Percentiles rank a stretch among this genome's conserved stretches.
Evolutionary conservation across 2,797 vertebrate genomes (phyloP).

Genomic region (Muscicapa striata): DNA sequence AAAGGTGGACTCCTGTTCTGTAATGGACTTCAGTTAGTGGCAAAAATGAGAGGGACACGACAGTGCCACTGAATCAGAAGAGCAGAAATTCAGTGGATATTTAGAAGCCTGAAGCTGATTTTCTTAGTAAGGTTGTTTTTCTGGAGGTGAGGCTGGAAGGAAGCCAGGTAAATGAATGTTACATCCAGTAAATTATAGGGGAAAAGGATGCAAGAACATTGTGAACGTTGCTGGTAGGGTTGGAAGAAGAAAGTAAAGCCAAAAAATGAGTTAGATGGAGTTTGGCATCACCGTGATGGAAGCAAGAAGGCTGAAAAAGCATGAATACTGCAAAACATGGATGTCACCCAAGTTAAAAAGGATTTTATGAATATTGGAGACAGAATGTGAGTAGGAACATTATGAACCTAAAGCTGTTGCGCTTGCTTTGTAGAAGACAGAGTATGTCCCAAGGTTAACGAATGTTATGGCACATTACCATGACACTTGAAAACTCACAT

Average conservation of each 20-base stretch:
- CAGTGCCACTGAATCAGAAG: conserved; percentile 12
- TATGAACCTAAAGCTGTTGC: conserved; percentile 8
- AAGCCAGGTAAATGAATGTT: neutral
- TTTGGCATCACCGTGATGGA: neutral
- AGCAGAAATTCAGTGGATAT: neutral
- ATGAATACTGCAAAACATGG: conserved; percentile 19
- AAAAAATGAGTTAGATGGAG: neutral
- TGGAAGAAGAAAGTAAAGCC: conserved; percentile 7
- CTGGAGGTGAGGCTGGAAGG: neutral
- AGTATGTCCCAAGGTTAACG: conserved; percentile 40
- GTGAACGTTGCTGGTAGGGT: neutral
- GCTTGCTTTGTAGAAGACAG: neutral
- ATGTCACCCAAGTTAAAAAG: conserved; percentile 41
- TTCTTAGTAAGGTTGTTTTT: neutral
- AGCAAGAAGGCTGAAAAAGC: conserved; percentile 35
- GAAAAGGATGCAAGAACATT: neutral
- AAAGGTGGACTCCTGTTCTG: conserved; percentile 29
- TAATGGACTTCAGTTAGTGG: neutral
- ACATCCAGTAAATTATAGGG: neutral
- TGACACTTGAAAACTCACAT: neutral
- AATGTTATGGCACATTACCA: neutral
- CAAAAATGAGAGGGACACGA: neutral
- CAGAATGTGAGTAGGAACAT: conserved; percentile 27
- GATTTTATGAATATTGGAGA: conserved; percentile 44
- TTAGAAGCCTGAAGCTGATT: neutral